Conservation (phyloP, 2,888 invertebrate species). For the Polydrusus cervinus region DNA sequence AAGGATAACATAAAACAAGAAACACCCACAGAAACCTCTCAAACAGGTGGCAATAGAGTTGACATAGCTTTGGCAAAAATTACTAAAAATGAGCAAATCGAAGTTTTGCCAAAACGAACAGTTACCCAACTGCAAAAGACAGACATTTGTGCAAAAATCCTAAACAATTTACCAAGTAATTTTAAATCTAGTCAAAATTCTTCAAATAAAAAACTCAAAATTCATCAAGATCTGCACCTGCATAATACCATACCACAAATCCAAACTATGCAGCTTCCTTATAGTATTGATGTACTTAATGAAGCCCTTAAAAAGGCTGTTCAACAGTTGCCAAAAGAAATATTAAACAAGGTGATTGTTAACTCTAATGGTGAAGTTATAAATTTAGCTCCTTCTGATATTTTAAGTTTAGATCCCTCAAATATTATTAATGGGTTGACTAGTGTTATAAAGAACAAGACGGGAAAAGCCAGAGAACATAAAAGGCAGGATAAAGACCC, state of each 20-base stretch:
- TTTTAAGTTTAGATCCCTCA: conserved; percentile 61
- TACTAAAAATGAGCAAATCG: neutral
- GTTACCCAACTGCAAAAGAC: conserved; percentile 36
- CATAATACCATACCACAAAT: conserved; percentile 37
- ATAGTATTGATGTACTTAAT: conserved; percentile 65
- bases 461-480: conserved; percentile 41
- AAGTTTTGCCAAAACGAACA: conserved; percentile 9
- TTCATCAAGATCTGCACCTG: conserved; percentile 28
- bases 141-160: conserved; percentile 47
- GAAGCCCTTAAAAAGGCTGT: conserved; percentile 61
- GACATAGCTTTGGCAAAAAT: conserved; percentile 7
- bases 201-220: conserved; percentile 42
- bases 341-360: conserved; percentile 66
- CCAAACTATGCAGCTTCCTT: conserved; percentile 51
- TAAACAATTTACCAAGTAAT: conserved; percentile 34
- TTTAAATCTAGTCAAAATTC: conserved; percentile 15
- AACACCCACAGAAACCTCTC: neutral
- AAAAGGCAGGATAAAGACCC: conserved; percentile 30
- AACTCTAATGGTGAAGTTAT: conserved; percentile 68
- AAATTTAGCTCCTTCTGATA: conserved; percentile 65
- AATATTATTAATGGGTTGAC: conserved; percentile 36
- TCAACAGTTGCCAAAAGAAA: conserved; percentile 62
- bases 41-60: conserved; percentile 40
- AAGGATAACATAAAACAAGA: conserved; percentile 70
- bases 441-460: conserved; percentile 50